These are phyloP conservation scores for Ailuropoda melanoleuca DNA, from an alignment of 2,113 vertebrate species.

Conservation along the genomic window DNA sequence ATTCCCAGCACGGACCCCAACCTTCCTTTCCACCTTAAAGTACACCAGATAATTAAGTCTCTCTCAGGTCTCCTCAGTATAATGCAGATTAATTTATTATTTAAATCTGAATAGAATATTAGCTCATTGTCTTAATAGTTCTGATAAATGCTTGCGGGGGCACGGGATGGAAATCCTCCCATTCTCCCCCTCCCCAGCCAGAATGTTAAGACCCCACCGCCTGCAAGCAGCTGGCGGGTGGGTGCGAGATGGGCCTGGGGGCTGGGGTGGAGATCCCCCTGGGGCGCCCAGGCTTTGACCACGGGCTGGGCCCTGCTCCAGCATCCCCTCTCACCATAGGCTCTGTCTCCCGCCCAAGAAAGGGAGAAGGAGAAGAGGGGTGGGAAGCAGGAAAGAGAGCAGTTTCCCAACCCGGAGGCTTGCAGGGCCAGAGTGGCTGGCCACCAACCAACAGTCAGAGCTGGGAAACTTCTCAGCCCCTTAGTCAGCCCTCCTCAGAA, in stretches of 20 bases:
- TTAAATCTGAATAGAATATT: constrained; percentile 82
- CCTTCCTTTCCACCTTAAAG: constrained; percentile 70
- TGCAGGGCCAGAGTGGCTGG: too few relatives aligned
- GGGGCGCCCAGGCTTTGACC: not conserved
- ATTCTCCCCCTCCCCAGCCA: not conserved
- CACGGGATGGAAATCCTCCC: not conserved
- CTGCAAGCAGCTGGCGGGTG: not conserved
- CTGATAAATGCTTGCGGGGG: constrained; percentile 55
- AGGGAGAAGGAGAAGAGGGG: not conserved
- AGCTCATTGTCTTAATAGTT: constrained; percentile 77
- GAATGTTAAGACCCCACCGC: not conserved
- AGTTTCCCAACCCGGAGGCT: not conserved
- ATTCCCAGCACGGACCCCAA: constrained; percentile 53
- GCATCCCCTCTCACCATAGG: not conserved
- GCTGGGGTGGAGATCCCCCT: not conserved
- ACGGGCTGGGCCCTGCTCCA: not conserved
- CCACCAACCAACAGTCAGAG: not conserved
- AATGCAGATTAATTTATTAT: constrained; percentile 84
- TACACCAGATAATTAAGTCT: constrained; percentile 73
- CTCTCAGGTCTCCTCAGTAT: constrained; percentile 76
- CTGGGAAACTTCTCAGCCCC: not conserved
- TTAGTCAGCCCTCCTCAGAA: not conserved
- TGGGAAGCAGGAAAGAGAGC: not conserved
- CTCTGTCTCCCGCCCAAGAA: rapidly evolving
- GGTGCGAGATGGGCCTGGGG: rapidly evolving